A percentile compares a stretch with the other conserved stretches of the same genome.
Evolutionary conservation across 2,113 vertebrate species (phyloP).

Genomic region (Nettapus auritus): DNA sequence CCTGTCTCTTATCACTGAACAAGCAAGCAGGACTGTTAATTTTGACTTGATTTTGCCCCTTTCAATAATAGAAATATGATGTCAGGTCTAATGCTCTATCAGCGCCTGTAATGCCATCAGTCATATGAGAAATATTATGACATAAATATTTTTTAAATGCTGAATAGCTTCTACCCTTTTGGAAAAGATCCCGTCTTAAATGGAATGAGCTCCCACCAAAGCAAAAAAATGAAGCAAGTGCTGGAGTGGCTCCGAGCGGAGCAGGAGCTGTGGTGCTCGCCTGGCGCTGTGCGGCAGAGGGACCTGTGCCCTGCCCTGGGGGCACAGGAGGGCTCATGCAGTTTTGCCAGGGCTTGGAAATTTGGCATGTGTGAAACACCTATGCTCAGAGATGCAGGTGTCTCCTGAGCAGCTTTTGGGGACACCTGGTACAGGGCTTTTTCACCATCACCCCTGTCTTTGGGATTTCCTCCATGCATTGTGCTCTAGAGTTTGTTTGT

Average conservation of each 20-base stretch:
- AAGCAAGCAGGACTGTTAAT: neutral
- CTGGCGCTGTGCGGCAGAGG: neutral
- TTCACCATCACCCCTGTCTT: neutral
- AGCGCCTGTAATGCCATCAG: neutral
- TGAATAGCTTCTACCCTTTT: neutral
- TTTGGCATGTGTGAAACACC: accelerated
- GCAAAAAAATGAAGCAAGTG: neutral
- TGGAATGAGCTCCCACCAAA: neutral
- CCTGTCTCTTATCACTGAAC: accelerated
- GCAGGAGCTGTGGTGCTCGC: too few species aligned
- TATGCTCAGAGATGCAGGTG: accelerated
- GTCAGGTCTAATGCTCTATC: neutral
- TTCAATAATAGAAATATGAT: constrained; percentile 3
- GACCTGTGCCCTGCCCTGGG: neutral
- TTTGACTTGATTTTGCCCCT: constrained; percentile 10
- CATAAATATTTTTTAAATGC: neutral
- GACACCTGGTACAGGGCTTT: neutral
- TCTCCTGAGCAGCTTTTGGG: neutral
- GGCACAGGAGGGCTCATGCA: accelerated
- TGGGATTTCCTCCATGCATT: neutral
- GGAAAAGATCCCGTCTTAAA: neutral
- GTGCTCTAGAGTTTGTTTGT: neutral
- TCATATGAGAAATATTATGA: neutral
- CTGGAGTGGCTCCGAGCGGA: neutral
- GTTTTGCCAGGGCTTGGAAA: neutral